A percentile compares a stretch with the other conserved stretches of the same genome.
Evolutionary conservation across 2,888 invertebrate genomes (phyloP).

Genomic region (Thereva unica): DNA sequence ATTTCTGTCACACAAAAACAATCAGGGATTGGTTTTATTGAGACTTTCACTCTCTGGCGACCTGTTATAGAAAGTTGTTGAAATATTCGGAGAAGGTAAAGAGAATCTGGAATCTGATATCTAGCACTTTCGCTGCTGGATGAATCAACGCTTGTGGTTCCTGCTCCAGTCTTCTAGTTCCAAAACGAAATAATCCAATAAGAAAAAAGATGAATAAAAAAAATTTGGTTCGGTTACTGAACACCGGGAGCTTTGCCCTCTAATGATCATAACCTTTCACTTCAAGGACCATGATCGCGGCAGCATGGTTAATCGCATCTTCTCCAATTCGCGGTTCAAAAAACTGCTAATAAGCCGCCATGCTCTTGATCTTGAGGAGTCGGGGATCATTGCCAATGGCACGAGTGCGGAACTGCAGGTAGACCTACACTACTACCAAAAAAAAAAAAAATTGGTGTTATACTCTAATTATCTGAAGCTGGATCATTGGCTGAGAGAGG

Average conservation of each 20-base stretch:
- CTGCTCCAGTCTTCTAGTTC: no score
- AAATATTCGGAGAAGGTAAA: constrained; percentile 16
- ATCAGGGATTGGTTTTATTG: constrained; percentile 7
- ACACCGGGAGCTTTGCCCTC: background rate
- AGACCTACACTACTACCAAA: no score
- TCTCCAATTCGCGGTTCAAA: no score
- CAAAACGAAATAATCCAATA: no score
- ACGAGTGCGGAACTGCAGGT: no score
- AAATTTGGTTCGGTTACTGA: background rate
- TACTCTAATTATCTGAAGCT: no score
- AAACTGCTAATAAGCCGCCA: no score
- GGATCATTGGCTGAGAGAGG: no score
- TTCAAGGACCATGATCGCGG: constrained; percentile 15
- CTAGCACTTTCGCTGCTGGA: constrained; percentile 21
- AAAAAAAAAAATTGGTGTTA: no score
- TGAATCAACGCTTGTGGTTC: background rate
- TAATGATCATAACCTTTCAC: constrained; percentile 23
- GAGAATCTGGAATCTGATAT: constrained; percentile 1
- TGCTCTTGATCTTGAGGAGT: no score
- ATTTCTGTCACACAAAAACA: constrained; percentile 6
- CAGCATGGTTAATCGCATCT: background rate
- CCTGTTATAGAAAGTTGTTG: constrained; percentile 24
- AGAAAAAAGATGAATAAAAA: no score
- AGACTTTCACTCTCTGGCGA: constrained; percentile 17
- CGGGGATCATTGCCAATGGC: no score